A percentile compares a stretch with the other conserved stretches of the same genome.
These are phyloP conservation scores for Teleopsis dalmanni DNA, from an alignment of 1,140 invertebrate genomes.

Conservation along the genomic window DNA sequence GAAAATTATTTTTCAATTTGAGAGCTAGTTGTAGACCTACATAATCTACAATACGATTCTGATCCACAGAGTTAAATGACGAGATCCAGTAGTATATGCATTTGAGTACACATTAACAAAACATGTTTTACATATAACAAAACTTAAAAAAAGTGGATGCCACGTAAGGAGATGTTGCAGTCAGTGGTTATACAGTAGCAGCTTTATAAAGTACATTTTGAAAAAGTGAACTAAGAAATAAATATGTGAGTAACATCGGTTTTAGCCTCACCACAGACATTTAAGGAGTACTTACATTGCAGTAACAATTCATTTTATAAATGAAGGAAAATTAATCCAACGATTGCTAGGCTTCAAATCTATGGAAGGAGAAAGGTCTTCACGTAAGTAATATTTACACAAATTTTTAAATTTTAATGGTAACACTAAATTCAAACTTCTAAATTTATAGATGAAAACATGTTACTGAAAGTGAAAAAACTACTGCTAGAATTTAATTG, in stretches of 20 bases:
- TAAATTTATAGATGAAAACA: conserved; percentile 4
- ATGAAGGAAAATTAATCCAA: background rate
- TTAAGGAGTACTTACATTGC: background rate
- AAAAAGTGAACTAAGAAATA: background rate
- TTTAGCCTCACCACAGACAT: background rate
- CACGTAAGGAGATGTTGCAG: too few relatives aligned
- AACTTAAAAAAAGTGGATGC: too few relatives aligned
- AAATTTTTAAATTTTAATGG: background rate
- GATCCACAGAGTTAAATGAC: too few relatives aligned
- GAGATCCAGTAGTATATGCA: too few relatives aligned
- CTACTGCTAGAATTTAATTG: conserved; percentile 7
- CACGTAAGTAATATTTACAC: background rate
- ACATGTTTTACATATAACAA: too few relatives aligned
- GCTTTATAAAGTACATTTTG: background rate
- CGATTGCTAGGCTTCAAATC: background rate
- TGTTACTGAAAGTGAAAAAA: conserved; percentile 2
- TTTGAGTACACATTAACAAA: too few relatives aligned
- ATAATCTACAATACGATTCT: too few relatives aligned
- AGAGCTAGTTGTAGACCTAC: too few relatives aligned
- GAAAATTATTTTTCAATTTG: too few relatives aligned
- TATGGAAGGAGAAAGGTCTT: background rate
- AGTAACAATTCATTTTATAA: background rate
- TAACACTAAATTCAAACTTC: background rate
- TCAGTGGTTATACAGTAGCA: too few relatives aligned
- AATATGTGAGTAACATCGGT: background rate